phyloP scores from a whole-genome alignment of 2,113 vertebrate genomes.

The Emberiza fucata region DNA sequence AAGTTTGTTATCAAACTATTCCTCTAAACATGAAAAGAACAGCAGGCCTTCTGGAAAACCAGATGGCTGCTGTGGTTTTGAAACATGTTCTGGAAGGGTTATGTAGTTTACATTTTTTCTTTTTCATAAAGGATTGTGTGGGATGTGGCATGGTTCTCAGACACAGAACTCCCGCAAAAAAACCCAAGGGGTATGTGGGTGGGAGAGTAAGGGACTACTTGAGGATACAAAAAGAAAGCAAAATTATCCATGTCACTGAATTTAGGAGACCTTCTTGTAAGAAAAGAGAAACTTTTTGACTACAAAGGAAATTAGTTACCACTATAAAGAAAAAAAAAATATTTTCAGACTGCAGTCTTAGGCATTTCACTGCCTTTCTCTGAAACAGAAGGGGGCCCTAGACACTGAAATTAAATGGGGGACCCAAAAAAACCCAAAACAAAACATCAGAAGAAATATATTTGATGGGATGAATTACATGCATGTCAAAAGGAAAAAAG shows the following conservation, averaged over 20 bases:
- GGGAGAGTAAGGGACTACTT: neutral
- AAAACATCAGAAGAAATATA: neutral
- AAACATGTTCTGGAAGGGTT: conserved; percentile 58
- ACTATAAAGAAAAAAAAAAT: neutral
- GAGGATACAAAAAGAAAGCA: neutral
- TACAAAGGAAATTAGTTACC: neutral
- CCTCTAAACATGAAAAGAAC: conserved; percentile 79
- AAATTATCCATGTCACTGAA: neutral
- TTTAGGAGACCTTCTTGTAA: neutral
- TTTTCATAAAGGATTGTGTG: conserved; percentile 48
- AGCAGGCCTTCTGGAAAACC: conserved; percentile 78
- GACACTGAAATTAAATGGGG: neutral
- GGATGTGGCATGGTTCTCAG: neutral
- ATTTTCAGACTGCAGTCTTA: neutral
- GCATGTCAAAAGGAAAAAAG: neutral
- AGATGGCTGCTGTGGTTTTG: conserved; percentile 75
- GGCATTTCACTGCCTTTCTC: conserved; percentile 3
- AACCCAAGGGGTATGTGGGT: neutral
- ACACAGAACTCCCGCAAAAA: neutral
- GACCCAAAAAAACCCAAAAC: neutral
- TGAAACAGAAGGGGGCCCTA: conserved; percentile 4
- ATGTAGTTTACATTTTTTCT: conserved; percentile 55
- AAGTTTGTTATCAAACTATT: conserved; percentile 81
- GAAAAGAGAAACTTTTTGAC: neutral
- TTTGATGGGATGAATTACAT: neutral